phyloP scores from a whole-genome alignment of 1,140 invertebrate species.

The Trachelipus rathkii region DNA sequence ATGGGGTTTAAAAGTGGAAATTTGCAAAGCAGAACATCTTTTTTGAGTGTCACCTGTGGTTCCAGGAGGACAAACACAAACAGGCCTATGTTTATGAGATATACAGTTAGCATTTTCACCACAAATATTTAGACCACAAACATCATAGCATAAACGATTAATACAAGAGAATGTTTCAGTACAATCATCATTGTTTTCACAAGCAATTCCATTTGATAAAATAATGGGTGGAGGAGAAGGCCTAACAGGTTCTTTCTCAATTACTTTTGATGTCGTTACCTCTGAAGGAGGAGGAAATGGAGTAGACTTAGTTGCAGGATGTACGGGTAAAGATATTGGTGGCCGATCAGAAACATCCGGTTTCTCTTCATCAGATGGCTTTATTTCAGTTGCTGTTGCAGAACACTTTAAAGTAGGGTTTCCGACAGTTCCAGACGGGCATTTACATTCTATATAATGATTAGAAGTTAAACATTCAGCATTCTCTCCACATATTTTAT shows the following conservation, averaged over 20 bases:
- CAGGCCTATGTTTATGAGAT: slow-evolving; percentile 66
- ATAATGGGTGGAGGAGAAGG: slow-evolving; percentile 18
- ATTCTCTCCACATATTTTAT: slow-evolving; percentile 63
- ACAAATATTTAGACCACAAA: slow-evolving; percentile 45
- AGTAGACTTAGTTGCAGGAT: slow-evolving; percentile 5
- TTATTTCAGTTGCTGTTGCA: slow-evolving; percentile 17
- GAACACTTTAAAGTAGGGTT: slow-evolving; percentile 69
- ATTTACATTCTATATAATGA: slow-evolving; percentile 76
- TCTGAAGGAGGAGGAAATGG: background rate
- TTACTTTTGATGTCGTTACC: background rate
- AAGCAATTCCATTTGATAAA: slow-evolving; percentile 8
- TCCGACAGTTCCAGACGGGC: slow-evolving; percentile 71
- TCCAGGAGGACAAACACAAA: slow-evolving; percentile 74
- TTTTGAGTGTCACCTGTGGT: slow-evolving; percentile 60
- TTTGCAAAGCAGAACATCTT: slow-evolving; percentile 45
- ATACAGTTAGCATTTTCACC: slow-evolving; percentile 48
- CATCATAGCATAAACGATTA: slow-evolving; percentile 46
- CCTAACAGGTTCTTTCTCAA: background rate
- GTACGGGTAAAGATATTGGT: background rate
- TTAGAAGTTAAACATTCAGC: slow-evolving; percentile 74
- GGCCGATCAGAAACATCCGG: slow-evolving; percentile 1
- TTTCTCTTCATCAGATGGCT: background rate
- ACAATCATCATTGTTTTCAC: slow-evolving; percentile 26
- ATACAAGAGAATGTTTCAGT: slow-evolving; percentile 45
- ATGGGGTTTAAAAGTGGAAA: slow-evolving; percentile 1